A percentile compares a stretch with the other conserved stretches of the same genome.
phyloP scores from a whole-genome alignment of 2,888 invertebrate species.

The Cryptops parisi region DNA sequence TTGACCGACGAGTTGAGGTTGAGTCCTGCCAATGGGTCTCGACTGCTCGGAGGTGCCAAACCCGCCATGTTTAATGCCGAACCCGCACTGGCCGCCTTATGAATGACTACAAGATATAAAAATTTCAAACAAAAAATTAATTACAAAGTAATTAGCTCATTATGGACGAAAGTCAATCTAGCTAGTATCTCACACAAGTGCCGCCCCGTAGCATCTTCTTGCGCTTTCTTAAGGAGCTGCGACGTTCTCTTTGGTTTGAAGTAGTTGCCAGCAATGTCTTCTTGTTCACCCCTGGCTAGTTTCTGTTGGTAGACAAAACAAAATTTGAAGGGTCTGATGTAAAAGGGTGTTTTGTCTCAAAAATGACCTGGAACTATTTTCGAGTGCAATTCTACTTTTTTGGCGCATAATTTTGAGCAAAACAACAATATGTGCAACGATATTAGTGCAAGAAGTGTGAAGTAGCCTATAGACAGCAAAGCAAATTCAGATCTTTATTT shows the following conservation, averaged over 20 bases:
- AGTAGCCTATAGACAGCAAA: too few species aligned
- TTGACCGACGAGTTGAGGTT: slow-evolving; percentile 22
- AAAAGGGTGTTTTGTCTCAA: too few species aligned
- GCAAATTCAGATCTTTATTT: too few species aligned
- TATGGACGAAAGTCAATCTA: too few species aligned
- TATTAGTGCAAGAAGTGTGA: too few species aligned
- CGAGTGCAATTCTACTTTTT: too few species aligned
- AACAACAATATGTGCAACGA: too few species aligned
- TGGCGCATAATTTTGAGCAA: too few species aligned
- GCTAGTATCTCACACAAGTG: slow-evolving; percentile 8
- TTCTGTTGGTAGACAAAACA: too few species aligned
- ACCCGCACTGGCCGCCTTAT: slow-evolving; percentile 8
- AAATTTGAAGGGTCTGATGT: too few species aligned
- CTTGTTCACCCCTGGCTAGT: slow-evolving; percentile 40
- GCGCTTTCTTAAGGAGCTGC: slow-evolving; percentile 40
- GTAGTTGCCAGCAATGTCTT: slow-evolving; percentile 53
- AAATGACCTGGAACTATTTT: too few species aligned
- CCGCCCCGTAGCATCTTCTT: slow-evolving; percentile 33
- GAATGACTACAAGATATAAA: neutral
- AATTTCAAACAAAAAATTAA: neutral
- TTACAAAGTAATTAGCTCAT: too few species aligned
- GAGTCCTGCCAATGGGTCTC: slow-evolving; percentile 10
- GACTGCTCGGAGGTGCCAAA: slow-evolving; percentile 8
- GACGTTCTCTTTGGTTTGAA: slow-evolving; percentile 52
- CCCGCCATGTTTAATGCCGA: slow-evolving; percentile 13